Evolutionary conservation across 1,140 invertebrate species (phyloP), one percentile per base, ranked within the genome.

Genomic region (Rhynchophorus ferrugineus): DNA sequence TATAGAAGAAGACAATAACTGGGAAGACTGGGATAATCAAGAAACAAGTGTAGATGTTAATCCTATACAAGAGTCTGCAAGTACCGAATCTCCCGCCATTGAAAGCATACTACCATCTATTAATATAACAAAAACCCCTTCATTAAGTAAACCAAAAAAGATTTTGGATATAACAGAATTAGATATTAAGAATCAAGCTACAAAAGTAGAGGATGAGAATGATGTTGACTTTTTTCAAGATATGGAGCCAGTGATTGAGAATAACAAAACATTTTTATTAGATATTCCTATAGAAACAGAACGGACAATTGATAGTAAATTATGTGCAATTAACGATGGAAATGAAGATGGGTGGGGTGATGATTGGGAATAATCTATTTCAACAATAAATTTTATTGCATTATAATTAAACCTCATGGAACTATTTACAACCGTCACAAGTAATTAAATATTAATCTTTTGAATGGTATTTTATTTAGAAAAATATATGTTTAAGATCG

Each of bases 171-270:
- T 89, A 58, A 76, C 75, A 3, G 78, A 84, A 51, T 69, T 88
- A 16, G 85, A 88, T 62, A 87, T 87, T 37, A 85, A 87, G 65
- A 79, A 82, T 63, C 79, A 82, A 44, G 71, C 72, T 22, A 70
- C 72, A 43, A 59, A 56, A 24, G 50, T 57, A 14, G 58, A 63
- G 2, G 70, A 75, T 14, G 68, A 71, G 16, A 75, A 81, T 47
- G 81, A 84, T 50, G 73, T 84, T 60, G 83, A 89, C 63, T 88
- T 87, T 58, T 90, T 90, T 61, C 82, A 81, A 44, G 87, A 89
- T 63, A 90, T 90, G 87, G 83, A 83, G 58, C 87, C 87, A 3
- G 76, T 87, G 3, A 88, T 90, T 59, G 76, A 84, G 39, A 80
- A 79, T 57, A 74, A 79, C 7, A 75, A 74, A 34, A 64, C 61